Percentiles rank a stretch among this genome's conserved stretches.
These are phyloP conservation scores for Mechanitis messenoides DNA, from an alignment of 2,888 invertebrate genomes.

Conservation along the genomic window DNA sequence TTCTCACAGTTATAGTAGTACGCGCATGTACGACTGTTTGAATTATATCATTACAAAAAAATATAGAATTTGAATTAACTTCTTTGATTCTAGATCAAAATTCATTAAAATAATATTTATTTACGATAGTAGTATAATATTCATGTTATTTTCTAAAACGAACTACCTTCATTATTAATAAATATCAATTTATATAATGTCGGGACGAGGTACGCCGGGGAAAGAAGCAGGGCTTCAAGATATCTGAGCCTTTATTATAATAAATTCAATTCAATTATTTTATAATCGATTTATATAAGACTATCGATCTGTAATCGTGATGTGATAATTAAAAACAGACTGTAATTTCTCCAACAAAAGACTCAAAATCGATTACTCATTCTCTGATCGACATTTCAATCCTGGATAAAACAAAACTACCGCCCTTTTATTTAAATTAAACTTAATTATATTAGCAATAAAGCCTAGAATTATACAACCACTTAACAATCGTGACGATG, in stretches of 20 bases:
- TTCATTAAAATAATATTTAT: no score
- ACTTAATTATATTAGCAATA: constrained; percentile 14
- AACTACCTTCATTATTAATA: not conserved
- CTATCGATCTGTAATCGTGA: constrained; percentile 6
- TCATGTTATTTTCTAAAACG: no score
- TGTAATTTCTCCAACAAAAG: constrained; percentile 17
- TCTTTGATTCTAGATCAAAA: no score
- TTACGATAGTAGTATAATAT: no score
- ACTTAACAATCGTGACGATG: constrained; percentile 19
- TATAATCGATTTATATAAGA: constrained; percentile 15
- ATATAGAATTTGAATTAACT: not conserved
- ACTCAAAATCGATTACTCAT: constrained; percentile 26
- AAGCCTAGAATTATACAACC: constrained; percentile 12
- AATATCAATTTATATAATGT: not conserved
- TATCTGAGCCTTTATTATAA: constrained; percentile 8
- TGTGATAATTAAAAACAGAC: constrained; percentile 23
- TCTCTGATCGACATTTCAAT: constrained; percentile 25
- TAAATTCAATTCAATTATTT: constrained; percentile 13
- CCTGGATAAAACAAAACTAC: constrained; percentile 21
- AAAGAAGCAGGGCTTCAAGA: not conserved
- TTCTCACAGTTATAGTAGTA: not conserved
- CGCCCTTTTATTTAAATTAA: constrained; percentile 1
- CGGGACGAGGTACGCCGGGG: not conserved
- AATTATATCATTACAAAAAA: not conserved
- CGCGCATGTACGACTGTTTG: not conserved